These are phyloP conservation scores for Sandelia bainsii DNA, from an alignment of 2,797 vertebrate species.

Conservation along the genomic window DNA sequence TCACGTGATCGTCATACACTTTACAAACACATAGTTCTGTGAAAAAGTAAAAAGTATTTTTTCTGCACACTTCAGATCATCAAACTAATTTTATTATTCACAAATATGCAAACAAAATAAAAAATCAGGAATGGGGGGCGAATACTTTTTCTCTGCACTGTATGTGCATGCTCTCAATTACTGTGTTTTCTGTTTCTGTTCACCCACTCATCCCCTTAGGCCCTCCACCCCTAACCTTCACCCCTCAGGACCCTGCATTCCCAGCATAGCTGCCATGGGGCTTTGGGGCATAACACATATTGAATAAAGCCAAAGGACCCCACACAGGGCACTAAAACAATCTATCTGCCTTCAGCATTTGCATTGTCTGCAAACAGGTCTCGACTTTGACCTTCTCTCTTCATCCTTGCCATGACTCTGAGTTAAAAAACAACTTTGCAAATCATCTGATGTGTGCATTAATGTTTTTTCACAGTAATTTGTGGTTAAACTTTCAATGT, in stretches of 20 bases:
- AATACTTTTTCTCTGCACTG: too few species aligned
- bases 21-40: background rate
- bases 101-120: too few species aligned
- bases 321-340: conserved; percentile 41
- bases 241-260: conserved; percentile 77
- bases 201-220: conserved; percentile 41
- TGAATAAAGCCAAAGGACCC: conserved; percentile 71
- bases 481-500: background rate
- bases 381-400: conserved; percentile 78
- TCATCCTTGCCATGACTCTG: conserved; percentile 32
- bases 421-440: conserved; percentile 39
- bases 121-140: too few species aligned
- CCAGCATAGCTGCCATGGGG: conserved; percentile 74
- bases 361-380: conserved; percentile 75
- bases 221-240: conserved; percentile 70
- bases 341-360: conserved; percentile 47
- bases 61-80: too few species aligned
- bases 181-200: conserved; percentile 66
- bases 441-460: conserved; percentile 21
- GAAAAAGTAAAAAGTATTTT: too few species aligned
- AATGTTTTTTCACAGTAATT: background rate
- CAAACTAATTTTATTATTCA: too few species aligned
- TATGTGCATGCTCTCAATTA: conserved; percentile 15
- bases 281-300: conserved; percentile 69
- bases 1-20: background rate